Conservation (phyloP, 2,113 vertebrate genomes). For the Gymnorhina tibicen region DNA sequence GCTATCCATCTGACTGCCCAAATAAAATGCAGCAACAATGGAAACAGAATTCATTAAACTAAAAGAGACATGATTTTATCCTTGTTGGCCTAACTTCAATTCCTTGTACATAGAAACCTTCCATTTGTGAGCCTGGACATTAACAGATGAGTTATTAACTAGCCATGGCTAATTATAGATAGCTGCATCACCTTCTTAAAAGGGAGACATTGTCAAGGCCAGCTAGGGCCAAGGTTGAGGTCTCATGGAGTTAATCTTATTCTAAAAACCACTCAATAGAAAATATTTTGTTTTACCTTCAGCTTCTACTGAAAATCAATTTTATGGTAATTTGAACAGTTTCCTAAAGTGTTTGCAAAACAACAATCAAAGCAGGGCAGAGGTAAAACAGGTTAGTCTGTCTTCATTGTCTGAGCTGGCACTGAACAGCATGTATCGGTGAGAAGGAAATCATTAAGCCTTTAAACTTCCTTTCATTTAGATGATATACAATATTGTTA, state of each 20-base stretch:
- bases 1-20: conserved; percentile 23
- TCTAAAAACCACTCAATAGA: conserved; percentile 23
- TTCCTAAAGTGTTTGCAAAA: conserved; percentile 43
- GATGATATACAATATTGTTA: conserved; percentile 32
- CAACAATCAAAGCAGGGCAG: background rate
- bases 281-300: background rate
- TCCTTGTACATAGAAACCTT: conserved; percentile 26
- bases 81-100: conserved; percentile 28
- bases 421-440: background rate
- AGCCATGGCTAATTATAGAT: conserved; percentile 55
- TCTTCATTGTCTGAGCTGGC: background rate
- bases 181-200: conserved; percentile 46
- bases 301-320: conserved; percentile 24
- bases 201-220: conserved; percentile 38
- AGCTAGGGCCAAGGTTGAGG: conserved; percentile 41
- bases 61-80: conserved; percentile 30
- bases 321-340: conserved; percentile 45
- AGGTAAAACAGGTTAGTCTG: conserved; percentile 22
- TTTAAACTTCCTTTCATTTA: conserved; percentile 43
- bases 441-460: conserved; percentile 35
- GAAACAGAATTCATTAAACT: conserved; percentile 24
- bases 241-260: conserved; percentile 52
- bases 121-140: conserved; percentile 30
- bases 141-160: conserved; percentile 61
- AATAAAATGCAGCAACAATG: conserved; percentile 37